These are phyloP conservation scores for Cynocephalus volans DNA, from an alignment of 2,113 vertebrate species.

Conservation along the genomic window DNA sequence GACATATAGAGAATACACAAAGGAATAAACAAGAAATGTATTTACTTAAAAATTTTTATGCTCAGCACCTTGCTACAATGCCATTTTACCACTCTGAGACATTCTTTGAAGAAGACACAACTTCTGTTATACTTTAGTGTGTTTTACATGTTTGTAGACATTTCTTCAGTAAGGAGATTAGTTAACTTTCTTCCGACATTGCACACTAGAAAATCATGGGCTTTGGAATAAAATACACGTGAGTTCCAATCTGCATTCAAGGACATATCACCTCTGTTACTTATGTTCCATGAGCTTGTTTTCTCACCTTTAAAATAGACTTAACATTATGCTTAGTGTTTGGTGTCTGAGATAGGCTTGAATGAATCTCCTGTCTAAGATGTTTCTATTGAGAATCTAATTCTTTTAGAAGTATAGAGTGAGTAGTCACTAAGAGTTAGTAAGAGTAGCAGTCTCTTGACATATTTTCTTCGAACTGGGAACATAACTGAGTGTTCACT, in stretches of 20 bases:
- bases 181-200: neutral
- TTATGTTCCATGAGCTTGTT: neutral
- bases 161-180: neutral
- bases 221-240: neutral
- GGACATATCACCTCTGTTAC: neutral
- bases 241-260: neutral
- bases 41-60: neutral
- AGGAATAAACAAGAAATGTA: neutral
- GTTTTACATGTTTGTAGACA: neutral
- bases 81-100: neutral
- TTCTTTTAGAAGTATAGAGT: neutral
- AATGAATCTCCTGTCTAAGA: neutral
- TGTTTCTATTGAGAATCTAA: neutral
- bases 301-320: neutral
- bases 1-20: neutral
- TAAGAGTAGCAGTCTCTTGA: neutral
- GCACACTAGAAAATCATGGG: neutral
- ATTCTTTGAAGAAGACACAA: slow-evolving; percentile 38
- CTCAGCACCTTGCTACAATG: neutral
- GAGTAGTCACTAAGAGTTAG: neutral
- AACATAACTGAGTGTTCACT: neutral
- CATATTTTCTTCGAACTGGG: neutral
- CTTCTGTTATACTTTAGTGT: neutral
- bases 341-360: neutral
- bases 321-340: neutral